Evolutionary conservation across 37 sponge, comb jelly and placozoan genomes (phyloP), one percentile per base, ranked within the genome.

Genomic region (Amphimedon queenslandica): DNA sequence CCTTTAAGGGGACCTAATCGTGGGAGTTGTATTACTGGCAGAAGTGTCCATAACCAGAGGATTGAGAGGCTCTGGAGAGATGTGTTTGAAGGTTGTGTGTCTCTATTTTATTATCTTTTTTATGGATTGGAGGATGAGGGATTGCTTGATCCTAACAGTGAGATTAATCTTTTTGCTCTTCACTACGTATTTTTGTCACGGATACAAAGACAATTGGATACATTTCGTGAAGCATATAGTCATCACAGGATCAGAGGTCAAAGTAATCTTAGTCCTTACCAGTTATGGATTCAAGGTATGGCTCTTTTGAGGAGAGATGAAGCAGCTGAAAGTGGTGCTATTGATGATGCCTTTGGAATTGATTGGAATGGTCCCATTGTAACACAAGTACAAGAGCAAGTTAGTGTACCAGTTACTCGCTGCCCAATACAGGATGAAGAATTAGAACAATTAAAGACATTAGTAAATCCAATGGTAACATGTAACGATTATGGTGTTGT

Each of bases 31-130:
- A 86, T 84, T 34, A 73, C 79, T 41, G 80, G 86, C 5, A 30
- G 79, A 18, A 84, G 86, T 33, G 82, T 81, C n/a, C 82, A 81
- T 33, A 81, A 81, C 66, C 75, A 81, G 57, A 8, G 82, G 16
- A 81, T 81, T 47, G 82, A 81, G 69, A 31, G 82, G 18, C 38
- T 81, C 23, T 84, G 79, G 78, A 31, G 85, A 63, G 85, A 84
- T 31, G 29, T 78, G 34, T 84, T 70, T 53, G 24, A 37, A 38
- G 71, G 78, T 0, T 75, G 76, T 63, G 35, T 78, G 5, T 57
- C 28, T 6, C 64, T 70, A 18, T 77, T 69, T 25, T 84, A 84
- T 38, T 31, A 31, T 38, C 42, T 80, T 21, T 70, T 77, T 43
- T 65, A 27, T 6, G 2, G 20, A 8, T 27, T 80, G 41, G 81